Conservation (phyloP, 2,888 invertebrate genomes). For the Aethes cnicana region DNA sequence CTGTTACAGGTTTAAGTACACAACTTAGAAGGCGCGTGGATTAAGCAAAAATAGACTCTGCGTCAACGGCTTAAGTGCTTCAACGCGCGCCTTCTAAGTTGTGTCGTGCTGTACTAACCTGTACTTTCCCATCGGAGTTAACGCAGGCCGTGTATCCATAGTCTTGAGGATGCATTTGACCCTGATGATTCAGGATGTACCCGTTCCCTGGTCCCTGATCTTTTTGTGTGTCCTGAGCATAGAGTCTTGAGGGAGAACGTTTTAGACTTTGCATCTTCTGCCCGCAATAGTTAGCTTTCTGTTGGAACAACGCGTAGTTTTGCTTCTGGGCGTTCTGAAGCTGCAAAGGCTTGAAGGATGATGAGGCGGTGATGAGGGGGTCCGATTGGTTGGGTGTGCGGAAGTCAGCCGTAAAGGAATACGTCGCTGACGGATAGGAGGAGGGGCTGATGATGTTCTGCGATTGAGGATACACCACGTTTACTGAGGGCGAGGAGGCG, state of each 20-base stretch:
- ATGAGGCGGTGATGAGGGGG: slow-evolving; percentile 77
- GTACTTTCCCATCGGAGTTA: slow-evolving; percentile 66
- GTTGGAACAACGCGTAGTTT: slow-evolving; percentile 68
- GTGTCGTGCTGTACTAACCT: too few relatives aligned
- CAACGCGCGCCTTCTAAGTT: too few relatives aligned
- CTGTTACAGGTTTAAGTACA: too few relatives aligned
- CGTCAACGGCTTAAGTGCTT: too few relatives aligned
- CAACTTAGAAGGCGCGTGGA: too few relatives aligned
- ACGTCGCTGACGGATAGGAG: slow-evolving; percentile 87
- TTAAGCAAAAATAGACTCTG: too few relatives aligned
- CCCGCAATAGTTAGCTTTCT: slow-evolving; percentile 60
- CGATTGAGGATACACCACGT: slow-evolving; percentile 85
- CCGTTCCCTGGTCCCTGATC: slow-evolving; percentile 61
- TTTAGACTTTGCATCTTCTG: slow-evolving; percentile 64
- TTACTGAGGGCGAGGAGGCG: slow-evolving; percentile 82
- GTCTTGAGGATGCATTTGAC: slow-evolving; percentile 66
- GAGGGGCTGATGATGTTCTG: slow-evolving; percentile 85
- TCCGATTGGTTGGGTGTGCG: slow-evolving; percentile 84
- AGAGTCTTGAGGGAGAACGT: slow-evolving; percentile 68
- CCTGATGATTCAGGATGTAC: slow-evolving; percentile 66
- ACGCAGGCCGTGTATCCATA: slow-evolving; percentile 67
- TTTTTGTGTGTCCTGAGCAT: slow-evolving; percentile 60
- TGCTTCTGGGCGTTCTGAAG: slow-evolving; percentile 70
- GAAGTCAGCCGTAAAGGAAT: slow-evolving; percentile 92
- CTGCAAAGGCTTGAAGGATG: slow-evolving; percentile 82